Evolutionary conservation across 2,888 invertebrate genomes (phyloP), one percentile per base, ranked within the genome.

Genomic region (Tachina fera): DNA sequence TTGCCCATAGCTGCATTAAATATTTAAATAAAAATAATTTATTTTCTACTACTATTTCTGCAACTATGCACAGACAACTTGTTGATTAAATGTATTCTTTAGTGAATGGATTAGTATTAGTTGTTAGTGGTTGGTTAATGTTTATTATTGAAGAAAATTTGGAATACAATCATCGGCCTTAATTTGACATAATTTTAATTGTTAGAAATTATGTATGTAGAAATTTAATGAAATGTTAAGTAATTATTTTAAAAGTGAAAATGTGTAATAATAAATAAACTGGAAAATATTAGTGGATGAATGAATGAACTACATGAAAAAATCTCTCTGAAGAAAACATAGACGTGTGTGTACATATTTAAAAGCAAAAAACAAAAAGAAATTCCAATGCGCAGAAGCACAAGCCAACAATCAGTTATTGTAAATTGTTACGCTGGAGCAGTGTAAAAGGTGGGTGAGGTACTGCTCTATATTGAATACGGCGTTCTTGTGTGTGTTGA

Each of bases 371-470:
- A 68, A 31, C 31, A 51, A 84, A 79, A 81, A 78, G 70, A 83
- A 87, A 87, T 85, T 83, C 72, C 84, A 86, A 75, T 84, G 83
- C 87, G 87, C 87, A 87, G 83, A 86, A 84, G 81, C 67, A 82
- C 83, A 83, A 83, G 85, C 83, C 49, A 60, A 51, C 41, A 49
- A 67, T 53, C 60, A 43, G 51, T 77, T 61, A 51, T 75, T 80
- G 79, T 83, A 70, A 85, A 71, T 58, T 58, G 39, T n/a, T 68
- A 10, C 49, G 60, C n/a, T 43, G 71, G 60, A 72, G 56, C 47
- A 49, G 65, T 53, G 75, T 63, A 61, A 68, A 63, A 60, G 61
- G 77, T 78, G 78, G 68, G 82, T 77, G 75, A 78, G 56, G 51
- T 60, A 84, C 53, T 74, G 31, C 61, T 75, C 43, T 22, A 67